A percentile compares a stretch with the other conserved stretches of the same genome.
phyloP scores from a whole-genome alignment of 2,113 vertebrate species.

The Taxidea taxus region DNA sequence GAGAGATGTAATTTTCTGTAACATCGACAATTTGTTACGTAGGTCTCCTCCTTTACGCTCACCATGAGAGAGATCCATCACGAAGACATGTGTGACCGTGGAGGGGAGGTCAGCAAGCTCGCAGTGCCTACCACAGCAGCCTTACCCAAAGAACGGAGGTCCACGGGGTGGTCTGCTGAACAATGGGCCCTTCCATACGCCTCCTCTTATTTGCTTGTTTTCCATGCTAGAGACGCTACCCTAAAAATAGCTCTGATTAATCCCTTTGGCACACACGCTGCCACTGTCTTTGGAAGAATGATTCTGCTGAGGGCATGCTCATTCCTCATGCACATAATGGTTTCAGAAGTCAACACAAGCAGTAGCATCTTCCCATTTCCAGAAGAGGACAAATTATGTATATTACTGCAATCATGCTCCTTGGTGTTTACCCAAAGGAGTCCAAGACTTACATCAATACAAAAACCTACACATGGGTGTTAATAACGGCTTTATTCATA shows the following conservation, averaged over 20 bases:
- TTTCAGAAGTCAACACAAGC: background rate
- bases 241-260: conserved; percentile 1
- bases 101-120: too few species aligned
- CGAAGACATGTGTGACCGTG: rapidly evolving
- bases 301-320: background rate
- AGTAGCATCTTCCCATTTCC: background rate
- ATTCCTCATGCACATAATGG: rapidly evolving
- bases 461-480: background rate
- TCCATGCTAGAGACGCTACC: background rate
- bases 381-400: too few species aligned
- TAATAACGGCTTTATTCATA: rapidly evolving
- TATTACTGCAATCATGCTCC: background rate
- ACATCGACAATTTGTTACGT: rapidly evolving
- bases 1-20: background rate
- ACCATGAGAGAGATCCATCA: background rate
- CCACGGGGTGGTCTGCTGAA: rapidly evolving
- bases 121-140: rapidly evolving
- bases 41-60: background rate
- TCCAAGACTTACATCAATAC: background rate
- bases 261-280: background rate
- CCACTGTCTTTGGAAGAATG: background rate
- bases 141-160: rapidly evolving
- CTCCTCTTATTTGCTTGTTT: background rate
- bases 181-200: too few species aligned
- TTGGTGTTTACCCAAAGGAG: background rate